A percentile compares a stretch with the other conserved stretches of the same genome.
Evolutionary conservation across 2,797 vertebrate genomes (phyloP).

Genomic region (Microctenopoma stevenorrisi): DNA sequence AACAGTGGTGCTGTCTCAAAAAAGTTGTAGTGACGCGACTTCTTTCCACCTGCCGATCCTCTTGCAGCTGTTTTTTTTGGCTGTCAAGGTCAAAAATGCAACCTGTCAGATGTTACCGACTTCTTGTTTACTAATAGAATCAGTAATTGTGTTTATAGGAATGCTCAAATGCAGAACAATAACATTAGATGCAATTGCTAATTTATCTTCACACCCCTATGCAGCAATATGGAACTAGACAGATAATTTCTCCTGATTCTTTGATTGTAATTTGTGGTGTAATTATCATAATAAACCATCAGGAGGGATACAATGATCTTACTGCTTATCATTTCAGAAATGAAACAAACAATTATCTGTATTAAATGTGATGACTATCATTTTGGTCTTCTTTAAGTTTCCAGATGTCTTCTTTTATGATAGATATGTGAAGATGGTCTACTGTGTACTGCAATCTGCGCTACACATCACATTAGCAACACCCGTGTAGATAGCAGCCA

Average conservation of each 20-base stretch:
- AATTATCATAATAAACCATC: conserved; percentile 73
- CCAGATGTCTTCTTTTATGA: background rate
- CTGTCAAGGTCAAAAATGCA: conserved; percentile 27
- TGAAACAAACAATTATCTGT: conserved; percentile 50
- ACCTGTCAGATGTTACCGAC: conserved; percentile 30
- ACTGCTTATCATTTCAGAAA: conserved; percentile 46
- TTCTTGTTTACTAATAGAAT: conserved; percentile 25
- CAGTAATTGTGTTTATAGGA: conserved; percentile 47
- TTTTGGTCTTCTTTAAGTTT: conserved; percentile 11
- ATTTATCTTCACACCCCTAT: conserved; percentile 65
- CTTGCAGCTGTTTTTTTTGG: conserved; percentile 3
- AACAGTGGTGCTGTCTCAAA: conserved; percentile 4
- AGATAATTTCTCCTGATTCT: conserved; percentile 72
- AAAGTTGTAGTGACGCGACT: background rate
- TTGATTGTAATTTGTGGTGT: conserved; percentile 73
- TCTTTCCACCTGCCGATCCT: conserved; percentile 24
- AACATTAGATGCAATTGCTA: conserved; percentile 57
- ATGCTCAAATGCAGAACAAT: conserved; percentile 43
- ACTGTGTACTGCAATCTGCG: background rate
- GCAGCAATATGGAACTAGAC: conserved; percentile 57
- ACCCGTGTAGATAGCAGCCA: conserved; percentile 5
- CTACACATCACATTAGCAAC: conserved; percentile 23
- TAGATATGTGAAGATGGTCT: background rate
- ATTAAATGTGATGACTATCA: conserved; percentile 18
- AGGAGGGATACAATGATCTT: conserved; percentile 55